Percentiles rank a stretch among this genome's conserved stretches.
phyloP scores from a whole-genome alignment of 2,113 vertebrate genomes.

The Agapornis roseicollis region DNA sequence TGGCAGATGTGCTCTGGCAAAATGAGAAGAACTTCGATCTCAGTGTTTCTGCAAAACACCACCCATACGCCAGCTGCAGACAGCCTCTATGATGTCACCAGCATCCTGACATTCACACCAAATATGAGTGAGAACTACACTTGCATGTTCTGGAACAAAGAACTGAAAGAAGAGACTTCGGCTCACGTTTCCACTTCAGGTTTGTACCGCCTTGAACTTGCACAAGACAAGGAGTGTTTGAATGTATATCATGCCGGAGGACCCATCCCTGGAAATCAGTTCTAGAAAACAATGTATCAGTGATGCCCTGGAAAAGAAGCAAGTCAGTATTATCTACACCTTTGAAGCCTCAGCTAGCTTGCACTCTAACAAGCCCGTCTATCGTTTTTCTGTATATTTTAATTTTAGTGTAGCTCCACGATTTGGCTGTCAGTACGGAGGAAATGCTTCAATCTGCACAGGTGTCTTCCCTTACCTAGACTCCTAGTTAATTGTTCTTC shows the following conservation, averaged over 20 bases:
- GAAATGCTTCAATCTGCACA: background rate
- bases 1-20: slow-evolving; percentile 77
- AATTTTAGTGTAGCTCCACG: background rate
- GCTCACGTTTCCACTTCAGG: slow-evolving; percentile 27
- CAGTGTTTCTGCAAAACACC: slow-evolving; percentile 62
- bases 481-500: background rate
- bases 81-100: slow-evolving; percentile 80
- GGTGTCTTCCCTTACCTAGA: background rate
- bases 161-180: slow-evolving; percentile 36
- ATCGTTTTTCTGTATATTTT: background rate
- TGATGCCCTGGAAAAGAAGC: background rate
- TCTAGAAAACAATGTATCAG: background rate
- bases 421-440: background rate
- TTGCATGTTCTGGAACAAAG: slow-evolving; percentile 75
- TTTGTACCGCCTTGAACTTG: background rate
- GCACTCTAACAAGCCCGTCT: background rate
- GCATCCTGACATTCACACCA: slow-evolving; percentile 67
- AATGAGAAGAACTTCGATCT: slow-evolving; percentile 41
- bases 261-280: background rate
- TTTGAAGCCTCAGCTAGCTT: background rate
- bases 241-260: background rate
- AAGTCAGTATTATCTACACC: background rate
- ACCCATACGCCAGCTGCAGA: slow-evolving; percentile 58
- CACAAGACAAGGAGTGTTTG: background rate
- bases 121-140: slow-evolving; percentile 74